These are phyloP conservation scores for Brachionus rotundiformis DNA, from an alignment of 1,140 invertebrate genomes.

Conservation along the genomic window DNA sequence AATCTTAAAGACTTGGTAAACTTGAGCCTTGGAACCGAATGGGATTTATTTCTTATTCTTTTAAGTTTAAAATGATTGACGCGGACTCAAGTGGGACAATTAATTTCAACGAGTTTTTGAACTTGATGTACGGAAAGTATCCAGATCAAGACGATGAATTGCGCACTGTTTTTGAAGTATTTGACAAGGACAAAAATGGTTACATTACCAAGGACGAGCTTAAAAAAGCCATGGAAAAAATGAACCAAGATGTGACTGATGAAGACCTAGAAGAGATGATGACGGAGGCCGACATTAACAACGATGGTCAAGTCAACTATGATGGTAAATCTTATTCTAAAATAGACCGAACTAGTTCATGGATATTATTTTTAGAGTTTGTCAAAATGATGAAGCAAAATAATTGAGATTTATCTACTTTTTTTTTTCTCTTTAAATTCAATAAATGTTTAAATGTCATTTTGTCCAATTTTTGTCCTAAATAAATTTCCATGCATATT, in stretches of 20 bases:
- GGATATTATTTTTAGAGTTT: conserved; percentile 18
- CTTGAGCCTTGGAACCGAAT: background rate
- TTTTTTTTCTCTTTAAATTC: background rate
- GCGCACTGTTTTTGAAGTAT: conserved; percentile 11
- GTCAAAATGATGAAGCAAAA: conserved; percentile 34
- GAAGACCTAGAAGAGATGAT: conserved; percentile 51
- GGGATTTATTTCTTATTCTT: background rate
- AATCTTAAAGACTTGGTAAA: conserved; percentile 18
- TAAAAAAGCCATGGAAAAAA: conserved; percentile 28
- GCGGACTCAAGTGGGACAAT: conserved; percentile 28
- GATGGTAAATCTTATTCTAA: conserved; percentile 18
- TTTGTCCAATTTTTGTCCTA: background rate
- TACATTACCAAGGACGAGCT: conserved; percentile 41
- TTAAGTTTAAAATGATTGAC: conserved; percentile 45
- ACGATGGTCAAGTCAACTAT: conserved; percentile 48
- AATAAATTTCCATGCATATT: too few relatives aligned
- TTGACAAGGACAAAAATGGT: conserved; percentile 47
- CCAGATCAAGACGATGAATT: background rate
- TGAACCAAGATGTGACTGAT: conserved; percentile 37
- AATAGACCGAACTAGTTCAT: background rate
- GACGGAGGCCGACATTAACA: conserved; percentile 39
- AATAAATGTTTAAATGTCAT: background rate
- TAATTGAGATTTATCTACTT: background rate
- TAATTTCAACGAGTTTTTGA: conserved; percentile 44
- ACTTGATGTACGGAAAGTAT: conserved; percentile 22